Base-by-base conservation (phyloP, 64 coral and sea anemone genomes). In the Stichodactyla helianthus region DNA sequence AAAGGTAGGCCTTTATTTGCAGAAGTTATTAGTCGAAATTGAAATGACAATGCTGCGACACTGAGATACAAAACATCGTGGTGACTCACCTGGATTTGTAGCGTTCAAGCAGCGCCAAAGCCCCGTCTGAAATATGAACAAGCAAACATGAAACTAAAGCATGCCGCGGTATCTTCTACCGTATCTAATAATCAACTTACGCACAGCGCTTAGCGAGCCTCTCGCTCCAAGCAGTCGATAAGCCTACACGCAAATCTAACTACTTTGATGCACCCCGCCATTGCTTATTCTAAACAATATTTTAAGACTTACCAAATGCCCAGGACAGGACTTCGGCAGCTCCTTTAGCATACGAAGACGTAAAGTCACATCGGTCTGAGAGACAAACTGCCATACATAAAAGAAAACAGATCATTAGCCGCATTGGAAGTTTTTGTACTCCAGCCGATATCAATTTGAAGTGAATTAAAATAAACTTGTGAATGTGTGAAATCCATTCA, bases 1-100 rank as follows among this genome's bases (percentile, higher is more conserved):
- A 55, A 90, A 93, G 94, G 86, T 92, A 97, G 94, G 58, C 94
- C 91, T 97, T 97, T 97, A 97, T 97, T 97, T 97, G 94, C 94
- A 97, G 92, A 97, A 97, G 94, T 93, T 97, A 97, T 97, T 97
- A 97, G 94, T 87, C 51, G 91, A 97, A 97, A 97, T 97, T 97
- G 91, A 59, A 93, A 78, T 85, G 92, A 97, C 94, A 97, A 97
- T 97, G 59, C 93, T 86, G 56, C 25, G 84, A 90, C 35, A 91
- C 65, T 77, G 18, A 86, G 84, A 91, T 81, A 81, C 78, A 81
- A 81, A 81, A 54, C 78, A 81, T 52, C 78, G 50, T 81, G 51
- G 78, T 51, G 78, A 13, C 94, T 92, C 86, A 97, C 94, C 92
- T 87, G 91, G 91, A 82, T 93, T 97, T 71, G 91, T 77, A 53